A percentile compares a stretch with the other conserved stretches of the same genome.
Evolutionary conservation across 2,113 vertebrate species (phyloP).

Genomic region (Platysteira castanea): DNA sequence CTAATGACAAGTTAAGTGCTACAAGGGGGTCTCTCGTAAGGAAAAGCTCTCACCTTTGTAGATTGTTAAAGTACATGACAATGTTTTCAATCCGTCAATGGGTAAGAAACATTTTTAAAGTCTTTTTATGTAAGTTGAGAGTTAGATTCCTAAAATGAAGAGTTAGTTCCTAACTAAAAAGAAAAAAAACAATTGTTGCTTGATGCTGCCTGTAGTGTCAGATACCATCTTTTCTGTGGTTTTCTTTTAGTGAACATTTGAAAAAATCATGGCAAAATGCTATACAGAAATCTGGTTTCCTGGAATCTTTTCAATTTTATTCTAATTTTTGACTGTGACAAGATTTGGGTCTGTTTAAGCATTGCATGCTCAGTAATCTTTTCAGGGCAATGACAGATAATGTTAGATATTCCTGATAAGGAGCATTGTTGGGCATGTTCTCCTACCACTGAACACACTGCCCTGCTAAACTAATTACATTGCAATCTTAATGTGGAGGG

Average conservation of each 20-base stretch:
- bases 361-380: background rate
- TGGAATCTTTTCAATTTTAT: background rate
- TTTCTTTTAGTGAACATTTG: background rate
- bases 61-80: background rate
- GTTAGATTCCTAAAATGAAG: background rate
- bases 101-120: background rate
- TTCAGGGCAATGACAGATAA: background rate
- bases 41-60: background rate
- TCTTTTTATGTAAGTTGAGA: background rate
- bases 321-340: background rate
- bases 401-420: background rate
- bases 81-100: background rate
- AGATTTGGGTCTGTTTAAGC: background rate
- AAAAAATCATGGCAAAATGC: background rate
- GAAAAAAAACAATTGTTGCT: background rate
- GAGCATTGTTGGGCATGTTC: background rate
- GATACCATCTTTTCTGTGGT: background rate
- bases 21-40: background rate
- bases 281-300: background rate
- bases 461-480: background rate
- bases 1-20: background rate
- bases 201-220: background rate
- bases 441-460: background rate
- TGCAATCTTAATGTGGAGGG: background rate
- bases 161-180: background rate